phyloP scores from a whole-genome alignment of 2,888 invertebrate species.

The Dynastes hyllus region DNA sequence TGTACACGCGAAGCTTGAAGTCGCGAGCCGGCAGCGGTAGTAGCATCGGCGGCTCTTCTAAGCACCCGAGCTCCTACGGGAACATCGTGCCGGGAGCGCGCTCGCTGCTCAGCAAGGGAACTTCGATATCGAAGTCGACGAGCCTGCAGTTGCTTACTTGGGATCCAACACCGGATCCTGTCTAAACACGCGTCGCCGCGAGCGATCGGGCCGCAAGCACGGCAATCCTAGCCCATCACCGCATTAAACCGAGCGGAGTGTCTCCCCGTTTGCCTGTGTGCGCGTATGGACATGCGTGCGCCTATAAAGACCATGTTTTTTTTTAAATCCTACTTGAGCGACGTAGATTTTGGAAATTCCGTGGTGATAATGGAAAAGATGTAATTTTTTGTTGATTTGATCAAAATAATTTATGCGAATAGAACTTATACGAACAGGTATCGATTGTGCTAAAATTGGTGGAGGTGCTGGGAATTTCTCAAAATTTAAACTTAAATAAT shows the following conservation, averaged over 20 bases:
- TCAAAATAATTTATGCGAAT: no score
- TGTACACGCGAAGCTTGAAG: conserved; percentile 67
- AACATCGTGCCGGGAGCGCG: conserved; percentile 59
- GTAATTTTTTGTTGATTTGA: neutral
- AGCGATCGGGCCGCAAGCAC: conserved; percentile 17
- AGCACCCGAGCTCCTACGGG: conserved; percentile 57
- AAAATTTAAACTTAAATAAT: no score
- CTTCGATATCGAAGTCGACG: conserved; percentile 67
- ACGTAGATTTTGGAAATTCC: neutral
- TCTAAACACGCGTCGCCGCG: conserved; percentile 61
- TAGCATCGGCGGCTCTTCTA: conserved; percentile 17
- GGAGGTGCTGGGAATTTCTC: no score
- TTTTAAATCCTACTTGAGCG: neutral
- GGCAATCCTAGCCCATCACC: neutral
- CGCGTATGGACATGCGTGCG: neutral
- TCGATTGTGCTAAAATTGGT: no score
- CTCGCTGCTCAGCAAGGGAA: conserved; percentile 59
- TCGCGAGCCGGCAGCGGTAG: conserved; percentile 38
- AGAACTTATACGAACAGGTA: no score
- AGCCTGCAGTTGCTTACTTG: conserved; percentile 70
- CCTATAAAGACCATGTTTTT: neutral
- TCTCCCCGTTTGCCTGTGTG: neutral
- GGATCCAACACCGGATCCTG: conserved; percentile 70
- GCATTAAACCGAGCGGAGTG: neutral
- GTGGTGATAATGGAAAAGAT: neutral